These are phyloP conservation scores for Gouania willdenowi DNA, from an alignment of 2,797 vertebrate species.

Conservation along the genomic window DNA sequence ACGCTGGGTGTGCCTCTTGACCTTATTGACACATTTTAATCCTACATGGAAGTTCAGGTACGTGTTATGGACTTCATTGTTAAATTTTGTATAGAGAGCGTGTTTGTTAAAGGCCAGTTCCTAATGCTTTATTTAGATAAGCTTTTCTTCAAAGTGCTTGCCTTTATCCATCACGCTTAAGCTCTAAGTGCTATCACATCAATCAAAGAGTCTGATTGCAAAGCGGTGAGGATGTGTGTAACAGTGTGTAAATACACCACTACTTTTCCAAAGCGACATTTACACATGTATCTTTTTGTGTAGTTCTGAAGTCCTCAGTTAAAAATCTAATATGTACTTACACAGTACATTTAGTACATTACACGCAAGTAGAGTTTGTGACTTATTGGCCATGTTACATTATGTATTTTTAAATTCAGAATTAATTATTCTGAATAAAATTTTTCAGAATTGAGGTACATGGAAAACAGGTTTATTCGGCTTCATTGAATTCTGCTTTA, in stretches of 20 bases:
- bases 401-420: too few species aligned
- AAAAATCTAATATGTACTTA: slow-evolving; percentile 43
- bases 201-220: slow-evolving; percentile 38
- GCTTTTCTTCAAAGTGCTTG: slow-evolving; percentile 59
- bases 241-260: slow-evolving; percentile 54
- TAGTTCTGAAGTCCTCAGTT: slow-evolving; percentile 37
- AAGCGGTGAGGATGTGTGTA: slow-evolving; percentile 31
- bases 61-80: slow-evolving; percentile 48
- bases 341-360: too few species aligned
- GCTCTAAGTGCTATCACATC: slow-evolving; percentile 23
- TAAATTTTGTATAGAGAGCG: slow-evolving; percentile 54
- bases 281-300: slow-evolving; percentile 52
- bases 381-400: too few species aligned
- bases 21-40: slow-evolving; percentile 54
- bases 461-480: too few species aligned
- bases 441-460: too few species aligned
- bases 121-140: slow-evolving; percentile 58
- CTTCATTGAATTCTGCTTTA: too few species aligned
- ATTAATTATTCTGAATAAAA: too few species aligned
- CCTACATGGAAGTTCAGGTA: slow-evolving; percentile 57
- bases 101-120: slow-evolving; percentile 55
- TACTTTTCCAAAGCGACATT: slow-evolving; percentile 52
- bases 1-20: slow-evolving; percentile 17
- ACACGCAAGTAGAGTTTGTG: too few species aligned
- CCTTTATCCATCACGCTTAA: slow-evolving; percentile 60